Percentiles rank a stretch among this genome's conserved stretches.
These are phyloP conservation scores for Andrena minutula DNA, from an alignment of 2,888 invertebrate genomes.

Conservation along the genomic window DNA sequence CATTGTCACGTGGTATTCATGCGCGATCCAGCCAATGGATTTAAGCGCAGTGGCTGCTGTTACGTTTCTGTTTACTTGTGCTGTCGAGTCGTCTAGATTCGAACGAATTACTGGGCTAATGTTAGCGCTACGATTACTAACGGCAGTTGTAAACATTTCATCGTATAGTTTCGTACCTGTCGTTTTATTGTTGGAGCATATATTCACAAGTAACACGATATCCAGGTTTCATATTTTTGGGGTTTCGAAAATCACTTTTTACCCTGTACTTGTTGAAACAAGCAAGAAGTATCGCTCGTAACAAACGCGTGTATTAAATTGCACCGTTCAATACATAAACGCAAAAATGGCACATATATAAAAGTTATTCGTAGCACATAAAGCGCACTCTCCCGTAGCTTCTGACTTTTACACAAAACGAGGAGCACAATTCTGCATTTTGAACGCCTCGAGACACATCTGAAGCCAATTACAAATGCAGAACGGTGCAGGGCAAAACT, in stretches of 20 bases:
- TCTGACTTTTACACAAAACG: no score
- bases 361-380: no score
- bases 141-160: constrained; percentile 9
- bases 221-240: no score
- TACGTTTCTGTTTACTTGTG: constrained; percentile 36
- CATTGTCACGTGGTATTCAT: constrained; percentile 16
- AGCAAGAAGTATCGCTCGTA: no score
- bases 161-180: background rate
- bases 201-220: background rate
- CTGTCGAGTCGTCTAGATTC: constrained; percentile 16
- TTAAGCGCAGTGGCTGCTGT: constrained; percentile 4
- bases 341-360: no score
- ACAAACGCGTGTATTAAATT: no score
- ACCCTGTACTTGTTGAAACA: background rate
- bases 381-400: no score
- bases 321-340: no score
- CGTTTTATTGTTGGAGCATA: background rate
- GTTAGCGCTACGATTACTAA: constrained; percentile 12
- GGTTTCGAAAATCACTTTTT: no score
- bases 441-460: no score
- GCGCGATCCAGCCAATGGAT: constrained; percentile 21
- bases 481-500: background rate
- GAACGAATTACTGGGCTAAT: constrained; percentile 44
- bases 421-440: no score
- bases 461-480: background rate